These are phyloP conservation scores for Drosophila ironensis DNA, from an alignment of 1,140 invertebrate genomes.

Conservation along the genomic window DNA sequence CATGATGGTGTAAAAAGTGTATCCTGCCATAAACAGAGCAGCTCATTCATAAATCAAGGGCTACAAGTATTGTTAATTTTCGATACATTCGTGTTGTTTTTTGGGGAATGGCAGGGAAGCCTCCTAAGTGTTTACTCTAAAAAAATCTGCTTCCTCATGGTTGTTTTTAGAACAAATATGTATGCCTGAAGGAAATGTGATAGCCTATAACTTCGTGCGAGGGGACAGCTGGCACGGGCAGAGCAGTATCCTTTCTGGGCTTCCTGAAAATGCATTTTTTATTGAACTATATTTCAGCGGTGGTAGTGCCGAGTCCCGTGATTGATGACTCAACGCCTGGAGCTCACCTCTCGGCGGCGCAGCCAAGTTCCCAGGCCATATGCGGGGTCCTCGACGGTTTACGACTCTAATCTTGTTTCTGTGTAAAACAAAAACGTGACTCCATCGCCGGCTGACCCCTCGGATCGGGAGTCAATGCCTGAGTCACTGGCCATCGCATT, in stretches of 20 bases:
- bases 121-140: conserved; percentile 54
- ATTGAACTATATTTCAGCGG: neutral
- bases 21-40: conserved; percentile 51
- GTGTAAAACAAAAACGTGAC: conserved; percentile 40
- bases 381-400: conserved; percentile 30
- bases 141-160: conserved; percentile 69
- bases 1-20: conserved; percentile 55
- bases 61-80: conserved; percentile 69
- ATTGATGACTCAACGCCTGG: conserved; percentile 30
- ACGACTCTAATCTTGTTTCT: conserved; percentile 42
- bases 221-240: conserved; percentile 38
- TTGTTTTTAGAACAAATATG: conserved; percentile 51
- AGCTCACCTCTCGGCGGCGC: too few species aligned
- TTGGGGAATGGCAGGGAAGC: conserved; percentile 30
- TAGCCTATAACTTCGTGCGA: conserved; percentile 42
- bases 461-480: conserved; percentile 24
- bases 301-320: conserved; percentile 2
- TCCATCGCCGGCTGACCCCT: conserved; percentile 23
- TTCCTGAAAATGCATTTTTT: conserved; percentile 30
- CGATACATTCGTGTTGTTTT: conserved; percentile 35
- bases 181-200: conserved; percentile 57
- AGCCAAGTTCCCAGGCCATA: conserved; percentile 17
- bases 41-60: conserved; percentile 75
- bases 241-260: conserved; percentile 18
- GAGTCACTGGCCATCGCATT: conserved; percentile 9